Evolutionary conservation across 2,888 invertebrate species (phyloP), one percentile per base, ranked within the genome.

Genomic region (Drosophila rubida): DNA sequence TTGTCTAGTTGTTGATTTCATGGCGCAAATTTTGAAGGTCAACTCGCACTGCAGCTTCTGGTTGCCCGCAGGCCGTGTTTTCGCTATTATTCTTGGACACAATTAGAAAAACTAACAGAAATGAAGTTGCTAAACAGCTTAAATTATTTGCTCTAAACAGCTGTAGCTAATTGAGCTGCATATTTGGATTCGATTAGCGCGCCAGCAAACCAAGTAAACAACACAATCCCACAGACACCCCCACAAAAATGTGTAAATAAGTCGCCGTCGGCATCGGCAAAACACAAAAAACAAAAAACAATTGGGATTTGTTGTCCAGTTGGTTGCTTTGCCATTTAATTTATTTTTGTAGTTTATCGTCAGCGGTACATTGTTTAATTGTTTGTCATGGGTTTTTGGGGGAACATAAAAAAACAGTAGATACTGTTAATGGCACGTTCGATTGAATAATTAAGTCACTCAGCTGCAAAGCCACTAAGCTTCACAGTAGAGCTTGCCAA

Each of bases 401-500:
- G 30, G 41, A n/a, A 48, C 42, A 16, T 25, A 44, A 53, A 13
- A 37, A 14, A 22, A 22, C 19, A 27, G 51, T 32, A 32, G 39
- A 57, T 58, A 57, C 59, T 61, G 35, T 14, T 49, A 69, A 39
- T 42, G 72, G 59, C 80, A 77, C 67, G 78, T 79, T 75, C 61
- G 63, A 48, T 41, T 75, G 68, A 69, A 75, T 84, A 80, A 80
- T 87, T 81, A 81, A 81, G 82, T 76, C 74, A 84, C 44, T 69
- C 6, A 44, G 32, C 23, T 53, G 13, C 14, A 9, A 35, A 27
- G 42, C 25, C 39, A 32, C 13, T 37, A 37, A 45, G 63, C 49
- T 32, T 3, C 69, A 61, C 65, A 61, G 70, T 75, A 54, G 30
- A 23, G 5, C 66, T 44, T 55, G 30, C 11, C 13, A 27, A 37